Conservation (phyloP, 2,797 vertebrate species). For the Sarcoramphus papa region DNA sequence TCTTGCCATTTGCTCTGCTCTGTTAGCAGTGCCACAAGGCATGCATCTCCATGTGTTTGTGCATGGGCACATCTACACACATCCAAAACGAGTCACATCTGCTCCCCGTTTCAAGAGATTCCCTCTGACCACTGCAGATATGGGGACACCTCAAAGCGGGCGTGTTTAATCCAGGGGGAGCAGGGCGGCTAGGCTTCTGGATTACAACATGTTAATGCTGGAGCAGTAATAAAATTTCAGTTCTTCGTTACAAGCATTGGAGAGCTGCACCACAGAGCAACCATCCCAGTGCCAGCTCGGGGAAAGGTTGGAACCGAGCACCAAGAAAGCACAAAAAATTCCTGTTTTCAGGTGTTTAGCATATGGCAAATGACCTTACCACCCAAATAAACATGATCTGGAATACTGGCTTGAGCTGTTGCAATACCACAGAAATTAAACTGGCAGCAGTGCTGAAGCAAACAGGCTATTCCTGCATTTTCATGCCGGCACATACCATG, state of each 20-base stretch:
- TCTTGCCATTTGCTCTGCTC: not conserved
- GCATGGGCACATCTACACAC: not conserved
- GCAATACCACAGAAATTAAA: not conserved
- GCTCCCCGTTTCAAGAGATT: not conserved
- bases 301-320: not conserved
- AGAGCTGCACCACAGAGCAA: not conserved
- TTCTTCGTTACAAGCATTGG: not conserved
- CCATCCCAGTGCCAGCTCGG: not conserved
- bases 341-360: not conserved
- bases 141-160: not conserved
- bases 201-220: not conserved
- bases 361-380: not conserved
- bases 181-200: not conserved
- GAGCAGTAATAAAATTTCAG: not conserved
- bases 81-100: not conserved
- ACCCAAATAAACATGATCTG: not conserved
- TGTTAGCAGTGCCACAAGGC: not conserved
- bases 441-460: not conserved
- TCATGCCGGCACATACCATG: not conserved
- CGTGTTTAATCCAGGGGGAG: rapidly evolving
- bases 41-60: not conserved
- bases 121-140: not conserved
- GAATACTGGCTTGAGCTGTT: not conserved
- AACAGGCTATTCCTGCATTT: not conserved
- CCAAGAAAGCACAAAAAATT: not conserved